phyloP scores from a whole-genome alignment of 2,113 vertebrate species.

The Athene noctua region DNA sequence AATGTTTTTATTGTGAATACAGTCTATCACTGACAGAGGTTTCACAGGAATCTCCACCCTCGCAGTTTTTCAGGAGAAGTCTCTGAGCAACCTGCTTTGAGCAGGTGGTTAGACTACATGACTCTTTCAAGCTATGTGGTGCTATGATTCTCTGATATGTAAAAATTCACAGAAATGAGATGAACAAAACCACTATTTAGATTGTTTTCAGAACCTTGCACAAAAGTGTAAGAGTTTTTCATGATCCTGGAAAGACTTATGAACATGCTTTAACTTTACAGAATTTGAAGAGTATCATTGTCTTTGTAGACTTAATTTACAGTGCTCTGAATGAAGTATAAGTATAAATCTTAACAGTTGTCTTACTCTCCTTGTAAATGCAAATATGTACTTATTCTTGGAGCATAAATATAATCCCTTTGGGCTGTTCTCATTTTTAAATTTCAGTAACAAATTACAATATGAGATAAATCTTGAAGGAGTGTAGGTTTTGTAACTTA shows the following conservation, averaged over 20 bases:
- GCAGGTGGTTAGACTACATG: neutral
- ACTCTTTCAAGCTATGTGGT: neutral
- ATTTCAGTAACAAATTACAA: neutral
- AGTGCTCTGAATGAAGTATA: neutral
- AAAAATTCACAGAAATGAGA: neutral
- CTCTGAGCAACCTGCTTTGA: neutral
- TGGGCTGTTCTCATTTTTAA: neutral
- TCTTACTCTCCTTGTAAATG: neutral
- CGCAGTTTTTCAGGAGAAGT: neutral
- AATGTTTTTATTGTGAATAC: neutral
- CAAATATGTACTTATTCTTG: neutral
- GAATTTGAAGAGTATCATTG: neutral
- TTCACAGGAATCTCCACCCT: neutral
- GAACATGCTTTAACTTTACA: neutral
- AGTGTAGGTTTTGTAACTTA: neutral
- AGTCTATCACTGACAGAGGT: neutral
- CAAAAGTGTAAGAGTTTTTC: neutral
- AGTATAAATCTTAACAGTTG: neutral
- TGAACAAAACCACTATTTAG: neutral
- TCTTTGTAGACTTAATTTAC: neutral
- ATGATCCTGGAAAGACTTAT: neutral
- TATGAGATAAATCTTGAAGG: neutral
- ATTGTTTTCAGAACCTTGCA: neutral
- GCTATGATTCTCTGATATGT: neutral
- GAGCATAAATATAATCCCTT: neutral